A percentile compares a stretch with the other conserved stretches of the same genome.
Evolutionary conservation across 2,113 vertebrate genomes (phyloP).

Genomic region (Ramphastos sulfuratus): DNA sequence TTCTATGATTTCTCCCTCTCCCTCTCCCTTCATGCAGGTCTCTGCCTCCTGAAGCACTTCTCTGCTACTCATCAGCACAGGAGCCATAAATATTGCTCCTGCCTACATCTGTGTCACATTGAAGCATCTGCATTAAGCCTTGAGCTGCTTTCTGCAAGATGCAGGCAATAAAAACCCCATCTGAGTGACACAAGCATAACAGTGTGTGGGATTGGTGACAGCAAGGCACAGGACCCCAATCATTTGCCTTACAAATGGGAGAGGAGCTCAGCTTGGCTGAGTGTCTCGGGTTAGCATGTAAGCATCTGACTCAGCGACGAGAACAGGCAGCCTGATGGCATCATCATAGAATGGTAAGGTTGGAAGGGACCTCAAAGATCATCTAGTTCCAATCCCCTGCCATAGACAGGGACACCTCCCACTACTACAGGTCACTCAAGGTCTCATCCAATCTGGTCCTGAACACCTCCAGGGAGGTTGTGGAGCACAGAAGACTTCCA

Average conservation of each 20-base stretch:
- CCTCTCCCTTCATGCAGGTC: neutral
- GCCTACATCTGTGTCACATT: neutral
- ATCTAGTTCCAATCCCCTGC: no score
- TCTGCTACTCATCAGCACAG: neutral
- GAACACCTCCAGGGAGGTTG: no score
- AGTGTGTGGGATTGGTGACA: neutral
- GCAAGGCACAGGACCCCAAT: neutral
- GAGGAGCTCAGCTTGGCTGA: neutral
- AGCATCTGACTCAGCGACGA: rapidly evolving
- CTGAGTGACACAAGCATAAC: neutral
- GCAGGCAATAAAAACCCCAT: neutral
- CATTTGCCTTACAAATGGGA: neutral
- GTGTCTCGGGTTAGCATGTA: rapidly evolving
- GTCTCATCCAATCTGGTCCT: no score
- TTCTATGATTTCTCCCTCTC: neutral
- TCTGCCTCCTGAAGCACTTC: neutral
- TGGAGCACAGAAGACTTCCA: no score
- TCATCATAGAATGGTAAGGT: no score
- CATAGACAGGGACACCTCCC: no score
- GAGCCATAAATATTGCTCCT: neutral
- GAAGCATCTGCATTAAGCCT: neutral
- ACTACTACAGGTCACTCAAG: no score
- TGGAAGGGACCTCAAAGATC: no score
- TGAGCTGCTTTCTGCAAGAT: neutral
- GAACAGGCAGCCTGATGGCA: rapidly evolving